phyloP scores from a whole-genome alignment of 2,797 vertebrate genomes.

The Xyrichtys novacula region DNA sequence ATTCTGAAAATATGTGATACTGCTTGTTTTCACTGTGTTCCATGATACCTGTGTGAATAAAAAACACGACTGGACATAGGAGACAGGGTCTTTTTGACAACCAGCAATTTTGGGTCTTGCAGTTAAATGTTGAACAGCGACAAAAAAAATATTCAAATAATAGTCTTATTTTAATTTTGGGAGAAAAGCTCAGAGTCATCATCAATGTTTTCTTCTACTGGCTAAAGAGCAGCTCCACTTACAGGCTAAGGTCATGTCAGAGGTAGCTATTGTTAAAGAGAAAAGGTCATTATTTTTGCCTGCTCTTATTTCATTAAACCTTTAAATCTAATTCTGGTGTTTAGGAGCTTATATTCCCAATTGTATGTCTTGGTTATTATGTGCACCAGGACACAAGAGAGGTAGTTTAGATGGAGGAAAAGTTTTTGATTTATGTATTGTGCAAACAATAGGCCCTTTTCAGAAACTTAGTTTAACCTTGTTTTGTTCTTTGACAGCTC shows the following conservation, averaged over 20 bases:
- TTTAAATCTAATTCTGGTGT: conserved; percentile 4
- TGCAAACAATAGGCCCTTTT: not conserved
- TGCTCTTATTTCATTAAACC: not conserved
- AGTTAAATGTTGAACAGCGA: not conserved
- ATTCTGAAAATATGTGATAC: no score
- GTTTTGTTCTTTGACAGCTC: conserved; percentile 1
- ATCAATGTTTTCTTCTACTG: conserved; percentile 1
- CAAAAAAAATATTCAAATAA: not conserved
- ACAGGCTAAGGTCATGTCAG: conserved; percentile 8
- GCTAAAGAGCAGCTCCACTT: conserved; percentile 4
- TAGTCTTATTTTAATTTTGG: not conserved
- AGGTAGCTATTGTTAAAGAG: conserved; percentile 1
- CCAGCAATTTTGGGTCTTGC: no score
- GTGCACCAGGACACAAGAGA: not conserved
- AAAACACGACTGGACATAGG: no score
- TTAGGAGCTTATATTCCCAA: not conserved
- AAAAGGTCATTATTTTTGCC: conserved; percentile 20
- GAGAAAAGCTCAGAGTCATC: not conserved
- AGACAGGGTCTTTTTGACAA: no score
- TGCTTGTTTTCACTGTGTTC: no score
- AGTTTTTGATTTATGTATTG: conserved; percentile 1
- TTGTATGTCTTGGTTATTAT: not conserved
- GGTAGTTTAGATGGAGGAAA: not conserved
- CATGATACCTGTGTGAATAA: no score
- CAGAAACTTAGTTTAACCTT: not conserved